Evolutionary conservation across 2,113 vertebrate species (phyloP), one percentile per base, ranked within the genome.

Genomic region (Polypterus senegalus): DNA sequence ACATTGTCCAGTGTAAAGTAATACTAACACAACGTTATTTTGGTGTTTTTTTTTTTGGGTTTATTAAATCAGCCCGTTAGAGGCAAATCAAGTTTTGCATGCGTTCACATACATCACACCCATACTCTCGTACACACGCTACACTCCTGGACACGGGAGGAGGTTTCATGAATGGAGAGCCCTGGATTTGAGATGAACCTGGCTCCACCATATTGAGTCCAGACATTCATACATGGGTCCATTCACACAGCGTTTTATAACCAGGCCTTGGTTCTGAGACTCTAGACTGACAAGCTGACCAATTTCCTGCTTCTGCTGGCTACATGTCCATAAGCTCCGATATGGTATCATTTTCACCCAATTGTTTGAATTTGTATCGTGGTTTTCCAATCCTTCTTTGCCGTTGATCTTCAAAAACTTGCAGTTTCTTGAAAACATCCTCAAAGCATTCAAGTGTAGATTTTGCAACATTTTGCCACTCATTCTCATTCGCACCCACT

Each of bases 401-500:
- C 86, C 87, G 88, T 89, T 76, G 83, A 79, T 89, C 83, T 88
- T 82, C 87, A 83, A 87, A 89, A 86, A 89, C 92, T 77, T 83
- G 81, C 82, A 89, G 91, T 86, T 88, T 77, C 86, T 87, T 85
- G 82, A 83, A 27, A 91, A 89, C 89, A 89, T 91, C 90, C 92
- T 92, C 92, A 86, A 94, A 92, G 83, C 89, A 89, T 89, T 91
- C 86, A 81, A 27, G 89, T 89, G 91, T 92, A 89, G 93, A 92
- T 92, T 90, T 92, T 88, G 92, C 92, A 63, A 91, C 92, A 90
- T 89, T 92, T 92, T 91, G 90, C 92, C 96, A 98, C 92, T 97
- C 96, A 97, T 84, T 96, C 94, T 90, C 94, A 97, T 88, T 97
- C 92, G 89, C 94, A 98, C 87, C 94, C 94, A 98, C 92, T 97